These are phyloP conservation scores for Palythoa caribaeorum DNA, from an alignment of 92 coral and sea anemone genomes.

Conservation along the genomic window DNA sequence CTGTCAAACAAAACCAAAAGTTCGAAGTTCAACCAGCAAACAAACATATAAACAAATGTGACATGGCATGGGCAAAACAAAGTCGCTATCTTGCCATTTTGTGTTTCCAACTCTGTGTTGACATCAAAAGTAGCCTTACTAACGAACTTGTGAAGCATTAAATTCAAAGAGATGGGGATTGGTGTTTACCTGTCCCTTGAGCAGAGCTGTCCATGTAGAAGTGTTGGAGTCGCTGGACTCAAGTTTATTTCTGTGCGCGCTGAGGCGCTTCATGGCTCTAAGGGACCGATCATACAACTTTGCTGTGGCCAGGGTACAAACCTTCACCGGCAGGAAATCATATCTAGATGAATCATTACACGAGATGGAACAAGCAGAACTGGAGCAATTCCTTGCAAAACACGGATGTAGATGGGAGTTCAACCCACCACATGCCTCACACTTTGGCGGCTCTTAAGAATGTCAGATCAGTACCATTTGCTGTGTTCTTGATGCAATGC, in stretches of 20 bases:
- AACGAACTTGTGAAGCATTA: neutral
- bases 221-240: neutral
- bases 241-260: neutral
- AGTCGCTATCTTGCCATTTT: neutral
- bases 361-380: neutral
- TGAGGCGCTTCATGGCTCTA: neutral
- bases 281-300: neutral
- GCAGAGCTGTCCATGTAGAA: neutral
- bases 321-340: neutral
- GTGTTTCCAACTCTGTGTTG: neutral
- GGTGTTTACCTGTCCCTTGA: neutral
- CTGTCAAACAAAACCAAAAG: no score
- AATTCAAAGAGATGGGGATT: neutral
- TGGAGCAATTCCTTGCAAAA: neutral
- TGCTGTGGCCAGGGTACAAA: neutral
- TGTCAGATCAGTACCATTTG: slow-evolving; percentile 20
- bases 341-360: neutral
- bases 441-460: neutral
- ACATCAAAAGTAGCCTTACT: neutral
- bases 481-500: neutral
- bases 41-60: neutral
- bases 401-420: neutral
- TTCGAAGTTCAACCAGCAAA: neutral
- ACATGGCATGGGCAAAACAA: neutral
- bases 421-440: neutral